Conservation (phyloP, 2,113 vertebrate genomes). For the Xiphophorus couchianus region DNA sequence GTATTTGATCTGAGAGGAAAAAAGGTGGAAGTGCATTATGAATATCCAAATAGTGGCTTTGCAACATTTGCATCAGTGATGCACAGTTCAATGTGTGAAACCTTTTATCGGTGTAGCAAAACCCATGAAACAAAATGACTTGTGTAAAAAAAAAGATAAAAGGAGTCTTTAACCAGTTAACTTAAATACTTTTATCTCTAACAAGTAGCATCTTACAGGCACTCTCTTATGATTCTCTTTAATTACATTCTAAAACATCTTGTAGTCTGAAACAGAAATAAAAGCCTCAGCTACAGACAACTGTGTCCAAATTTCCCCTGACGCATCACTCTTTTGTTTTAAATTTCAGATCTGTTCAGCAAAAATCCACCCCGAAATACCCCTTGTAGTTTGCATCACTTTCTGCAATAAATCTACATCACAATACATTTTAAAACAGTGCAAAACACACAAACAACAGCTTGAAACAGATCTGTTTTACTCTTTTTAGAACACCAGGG, state of each 20-base stretch:
- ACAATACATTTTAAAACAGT: neutral
- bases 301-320: too few species aligned
- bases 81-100: neutral
- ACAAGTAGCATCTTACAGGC: neutral
- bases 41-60: neutral
- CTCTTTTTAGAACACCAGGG: neutral
- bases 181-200: neutral
- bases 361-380: neutral
- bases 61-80: neutral
- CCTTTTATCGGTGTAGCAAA: neutral
- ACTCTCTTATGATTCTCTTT: neutral
- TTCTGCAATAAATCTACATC: neutral
- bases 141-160: neutral
- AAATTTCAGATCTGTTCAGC: neutral
- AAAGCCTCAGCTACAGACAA: too few species aligned
- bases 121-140: neutral
- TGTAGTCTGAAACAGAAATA: too few species aligned
- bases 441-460: neutral
- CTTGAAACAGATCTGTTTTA: neutral
- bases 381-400: neutral
- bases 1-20: constrained; percentile 26
- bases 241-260: neutral
- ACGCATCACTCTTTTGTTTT: neutral
- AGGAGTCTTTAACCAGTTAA: too few species aligned
- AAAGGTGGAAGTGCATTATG: constrained; percentile 7